These are phyloP conservation scores for Caerostris extrusa DNA, from an alignment of 1,140 invertebrate genomes.

Conservation along the genomic window DNA sequence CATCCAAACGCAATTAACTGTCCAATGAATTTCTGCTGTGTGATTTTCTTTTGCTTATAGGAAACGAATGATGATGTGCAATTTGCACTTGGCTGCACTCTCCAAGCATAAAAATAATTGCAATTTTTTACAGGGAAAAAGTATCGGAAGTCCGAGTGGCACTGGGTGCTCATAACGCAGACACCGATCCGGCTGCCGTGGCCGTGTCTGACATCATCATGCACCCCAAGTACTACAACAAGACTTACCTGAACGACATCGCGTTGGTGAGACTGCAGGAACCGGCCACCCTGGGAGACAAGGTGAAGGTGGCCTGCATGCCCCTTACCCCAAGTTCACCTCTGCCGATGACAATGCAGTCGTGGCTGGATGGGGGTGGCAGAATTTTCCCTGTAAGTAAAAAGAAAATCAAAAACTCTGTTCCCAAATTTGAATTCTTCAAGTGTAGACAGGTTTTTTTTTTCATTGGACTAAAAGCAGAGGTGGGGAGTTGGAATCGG, in stretches of 20 bases:
- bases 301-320: slow-evolving; percentile 79
- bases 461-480: too few relatives aligned
- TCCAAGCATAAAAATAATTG: too few relatives aligned
- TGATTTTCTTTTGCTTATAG: too few relatives aligned
- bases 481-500: too few relatives aligned
- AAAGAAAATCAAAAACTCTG: too few relatives aligned
- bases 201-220: neutral
- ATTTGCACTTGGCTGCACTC: too few relatives aligned
- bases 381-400: slow-evolving; percentile 13
- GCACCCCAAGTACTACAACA: slow-evolving; percentile 78
- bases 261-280: slow-evolving; percentile 91
- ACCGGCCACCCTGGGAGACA: slow-evolving; percentile 83
- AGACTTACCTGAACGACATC: slow-evolving; percentile 79
- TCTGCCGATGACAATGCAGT: neutral
- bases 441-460: too few relatives aligned
- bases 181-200: neutral
- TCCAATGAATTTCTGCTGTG: too few relatives aligned
- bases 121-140: slow-evolving; percentile 12
- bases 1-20: too few relatives aligned
- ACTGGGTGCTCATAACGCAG: slow-evolving; percentile 36
- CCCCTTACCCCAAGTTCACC: slow-evolving; percentile 82
- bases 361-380: slow-evolving; percentile 46
- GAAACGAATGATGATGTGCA: too few relatives aligned
- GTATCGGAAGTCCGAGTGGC: slow-evolving; percentile 7
- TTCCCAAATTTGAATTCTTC: too few relatives aligned